Evolutionary conservation across 2,888 invertebrate species (phyloP).

Genomic region (Tachina fera): DNA sequence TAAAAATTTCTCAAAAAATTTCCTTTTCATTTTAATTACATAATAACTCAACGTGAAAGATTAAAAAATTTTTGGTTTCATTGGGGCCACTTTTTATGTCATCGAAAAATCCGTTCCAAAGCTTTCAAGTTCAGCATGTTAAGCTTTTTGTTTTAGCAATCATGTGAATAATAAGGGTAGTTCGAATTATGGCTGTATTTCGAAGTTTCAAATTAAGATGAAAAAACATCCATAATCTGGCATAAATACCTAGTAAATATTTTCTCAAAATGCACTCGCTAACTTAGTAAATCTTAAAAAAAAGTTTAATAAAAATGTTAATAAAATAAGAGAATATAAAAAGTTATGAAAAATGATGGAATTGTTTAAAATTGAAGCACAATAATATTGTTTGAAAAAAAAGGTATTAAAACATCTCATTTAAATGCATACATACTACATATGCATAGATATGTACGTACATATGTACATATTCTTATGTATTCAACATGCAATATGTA

Average conservation of each 20-base stretch:
- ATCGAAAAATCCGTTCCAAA: background rate
- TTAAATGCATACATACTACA: too few species aligned
- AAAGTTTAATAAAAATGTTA: conserved; percentile 13
- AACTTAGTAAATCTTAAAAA: conserved; percentile 52
- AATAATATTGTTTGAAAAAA: conserved; percentile 44
- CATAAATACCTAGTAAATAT: conserved; percentile 61
- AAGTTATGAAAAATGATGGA: conserved; percentile 39
- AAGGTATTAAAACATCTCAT: conserved; percentile 23
- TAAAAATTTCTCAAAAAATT: too few species aligned
- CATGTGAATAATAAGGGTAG: conserved; percentile 61
- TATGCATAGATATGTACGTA: background rate
- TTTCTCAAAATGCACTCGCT: conserved; percentile 62
- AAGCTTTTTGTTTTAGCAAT: background rate
- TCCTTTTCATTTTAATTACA: too few species aligned
- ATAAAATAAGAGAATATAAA: conserved; percentile 16
- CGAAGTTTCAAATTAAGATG: conserved; percentile 37
- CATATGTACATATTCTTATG: background rate
- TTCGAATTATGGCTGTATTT: conserved; percentile 54
- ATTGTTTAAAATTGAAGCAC: conserved; percentile 62
- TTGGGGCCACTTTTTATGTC: background rate
- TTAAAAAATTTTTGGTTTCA: too few species aligned
- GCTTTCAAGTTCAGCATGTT: background rate
- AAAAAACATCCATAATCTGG: conserved; percentile 63
- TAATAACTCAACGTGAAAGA: too few species aligned
- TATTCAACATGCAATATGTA: background rate